Evolutionary conservation across 2,113 vertebrate species (phyloP), one percentile per base, ranked within the genome.

Genomic region (Gopherus flavomarginatus): DNA sequence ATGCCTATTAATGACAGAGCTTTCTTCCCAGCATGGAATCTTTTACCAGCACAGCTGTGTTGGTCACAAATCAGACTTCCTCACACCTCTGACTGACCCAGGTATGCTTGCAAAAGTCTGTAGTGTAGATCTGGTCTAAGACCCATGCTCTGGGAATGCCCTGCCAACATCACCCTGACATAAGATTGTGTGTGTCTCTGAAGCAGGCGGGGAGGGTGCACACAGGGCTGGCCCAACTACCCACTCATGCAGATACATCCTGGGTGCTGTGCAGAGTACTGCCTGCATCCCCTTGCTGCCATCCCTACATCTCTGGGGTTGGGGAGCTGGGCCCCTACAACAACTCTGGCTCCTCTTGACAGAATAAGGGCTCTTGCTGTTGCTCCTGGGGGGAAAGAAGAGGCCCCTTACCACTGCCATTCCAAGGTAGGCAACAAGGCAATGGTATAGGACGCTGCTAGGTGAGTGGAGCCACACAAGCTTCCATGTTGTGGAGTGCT

Each of bases 11-110:
- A 72, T 27, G 2, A 29, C 2, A 0, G 82, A 38, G 84, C 5
- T 29, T 77, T 26, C 6, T 11, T 53, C 19, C 22, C 0, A 0
- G 26, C 56, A 9, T 0, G 0, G 0, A 1, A 94, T 50, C 27
- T 0, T 47, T 78, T 47, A 47, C 24, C 42, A 47, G 42, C 42
- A 78, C 22, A 27, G 21, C 72, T 24, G 24, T 42, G 72, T 12
- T 27, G 6, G 35, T 19, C 69, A 47, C 38, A 77, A 77, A 24
- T 14, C 24, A 27, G 10, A 72, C 19, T 35, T 24, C 69, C 10
- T 9, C 42, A 24, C 75, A 26, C 42, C 38, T 42, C 24, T 26
- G 42, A 47, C 24, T 6, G 24, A 27, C 42, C 22, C 42, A 47
- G 13, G 6, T 27, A 26, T 78, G 38, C 42, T 2, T 3, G 6